Evolutionary conservation across 2,888 invertebrate species (phyloP).

Genomic region (Drosophila nr. perissopoda): DNA sequence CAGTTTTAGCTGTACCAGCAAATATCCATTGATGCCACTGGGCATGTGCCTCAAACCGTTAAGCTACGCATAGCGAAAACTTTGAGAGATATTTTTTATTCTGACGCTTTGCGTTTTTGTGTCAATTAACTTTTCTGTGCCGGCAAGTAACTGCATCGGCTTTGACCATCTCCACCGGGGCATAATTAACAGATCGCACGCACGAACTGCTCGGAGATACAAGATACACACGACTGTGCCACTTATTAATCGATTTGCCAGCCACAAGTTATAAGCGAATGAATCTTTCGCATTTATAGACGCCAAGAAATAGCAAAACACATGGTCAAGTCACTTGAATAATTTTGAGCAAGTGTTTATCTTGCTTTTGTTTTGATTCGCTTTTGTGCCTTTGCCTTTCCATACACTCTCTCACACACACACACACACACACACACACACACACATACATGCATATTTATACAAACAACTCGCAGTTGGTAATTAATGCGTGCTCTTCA

Average conservation of each 20-base stretch:
- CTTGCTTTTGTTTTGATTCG: slow-evolving; percentile 42
- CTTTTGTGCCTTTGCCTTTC: slow-evolving; percentile 42
- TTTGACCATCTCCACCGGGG: slow-evolving; percentile 65
- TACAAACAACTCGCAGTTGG: slow-evolving; percentile 9
- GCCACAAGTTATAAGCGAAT: slow-evolving; percentile 38
- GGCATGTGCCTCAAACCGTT: slow-evolving; percentile 52
- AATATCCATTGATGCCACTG: slow-evolving; percentile 51
- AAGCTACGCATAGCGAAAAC: slow-evolving; percentile 42
- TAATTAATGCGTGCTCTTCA: slow-evolving; percentile 67
- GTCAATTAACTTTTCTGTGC: slow-evolving; percentile 31
- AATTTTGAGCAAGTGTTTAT: slow-evolving; percentile 42
- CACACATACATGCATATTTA: slow-evolving; percentile 8
- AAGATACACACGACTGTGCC: slow-evolving; percentile 62
- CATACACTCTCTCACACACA: slow-evolving; percentile 7
- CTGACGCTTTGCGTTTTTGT: slow-evolving; percentile 44
- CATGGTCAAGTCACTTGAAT: slow-evolving; percentile 41
- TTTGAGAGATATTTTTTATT: slow-evolving; percentile 31
- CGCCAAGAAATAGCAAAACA: slow-evolving; percentile 20
- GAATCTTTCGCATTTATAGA: slow-evolving; percentile 43
- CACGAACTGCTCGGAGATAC: slow-evolving; percentile 23
- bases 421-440: slow-evolving; percentile 1
- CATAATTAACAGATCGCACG: slow-evolving; percentile 72
- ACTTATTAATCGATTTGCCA: slow-evolving; percentile 74
- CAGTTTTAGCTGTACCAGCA: slow-evolving; percentile 35
- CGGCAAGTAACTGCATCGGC: slow-evolving; percentile 49